Conservation (phyloP, 35 echinoderm and acorn worm species). For the Heliocidaris tuberculata region DNA sequence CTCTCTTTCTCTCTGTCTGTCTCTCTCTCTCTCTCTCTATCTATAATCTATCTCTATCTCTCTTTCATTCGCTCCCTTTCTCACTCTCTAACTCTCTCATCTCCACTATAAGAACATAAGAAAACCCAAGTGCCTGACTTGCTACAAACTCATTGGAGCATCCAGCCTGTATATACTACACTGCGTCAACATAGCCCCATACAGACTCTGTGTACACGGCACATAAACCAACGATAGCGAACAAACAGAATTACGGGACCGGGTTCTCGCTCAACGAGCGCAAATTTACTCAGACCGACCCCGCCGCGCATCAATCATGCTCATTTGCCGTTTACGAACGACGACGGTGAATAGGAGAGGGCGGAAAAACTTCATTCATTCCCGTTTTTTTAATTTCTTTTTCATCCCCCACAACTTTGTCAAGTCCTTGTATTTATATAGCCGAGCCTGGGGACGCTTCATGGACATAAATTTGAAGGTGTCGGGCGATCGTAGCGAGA, state of each 20-base stretch:
- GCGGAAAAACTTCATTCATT: not conserved
- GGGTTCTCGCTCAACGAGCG: conserved; percentile 30
- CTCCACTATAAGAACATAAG: not conserved
- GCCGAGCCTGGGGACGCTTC: not conserved
- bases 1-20: not conserved
- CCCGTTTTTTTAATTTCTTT: not conserved
- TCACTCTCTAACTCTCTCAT: not conserved
- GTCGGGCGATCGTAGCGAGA: not conserved
- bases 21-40: not conserved
- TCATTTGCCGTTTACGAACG: conserved; percentile 17
- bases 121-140: not conserved
- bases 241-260: conserved; percentile 30
- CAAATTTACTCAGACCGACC: conserved; percentile 31
- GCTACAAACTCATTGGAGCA: not conserved
- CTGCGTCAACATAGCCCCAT: not conserved
- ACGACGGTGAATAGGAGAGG: not conserved
- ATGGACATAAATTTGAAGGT: not conserved
- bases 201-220: not conserved
- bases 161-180: not conserved
- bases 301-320: conserved; percentile 33
- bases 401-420: not conserved
- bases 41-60: not conserved
- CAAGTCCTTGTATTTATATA: not conserved
- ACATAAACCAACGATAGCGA: conserved; percentile 3
- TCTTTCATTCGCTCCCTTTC: not conserved